Evolutionary conservation across 2,888 invertebrate genomes (phyloP).

Genomic region (Lochmaea capreae): DNA sequence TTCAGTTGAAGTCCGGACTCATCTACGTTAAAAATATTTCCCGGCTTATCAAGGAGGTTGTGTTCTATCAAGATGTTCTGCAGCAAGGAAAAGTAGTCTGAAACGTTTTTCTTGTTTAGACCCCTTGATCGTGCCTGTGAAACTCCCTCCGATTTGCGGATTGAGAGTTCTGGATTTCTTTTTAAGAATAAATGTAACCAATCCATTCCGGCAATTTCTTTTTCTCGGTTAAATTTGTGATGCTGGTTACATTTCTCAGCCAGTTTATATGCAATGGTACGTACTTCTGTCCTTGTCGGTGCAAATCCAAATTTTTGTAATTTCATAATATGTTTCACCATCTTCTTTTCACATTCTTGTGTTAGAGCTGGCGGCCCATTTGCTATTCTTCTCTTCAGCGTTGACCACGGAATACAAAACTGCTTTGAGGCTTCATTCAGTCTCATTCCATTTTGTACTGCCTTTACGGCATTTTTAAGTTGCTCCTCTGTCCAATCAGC

Average conservation of each 20-base stretch:
- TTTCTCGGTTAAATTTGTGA: slow-evolving; percentile 12
- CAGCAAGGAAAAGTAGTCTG: slow-evolving; percentile 14
- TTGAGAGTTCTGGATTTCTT: slow-evolving; percentile 10
- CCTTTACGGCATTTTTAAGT: slow-evolving; percentile 21
- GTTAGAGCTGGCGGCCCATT: not conserved
- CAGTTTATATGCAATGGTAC: slow-evolving; percentile 15
- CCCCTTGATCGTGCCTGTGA: slow-evolving; percentile 15
- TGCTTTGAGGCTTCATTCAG: slow-evolving; percentile 18
- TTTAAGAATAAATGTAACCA: slow-evolving; percentile 17
- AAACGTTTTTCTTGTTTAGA: slow-evolving; percentile 14
- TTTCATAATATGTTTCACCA: not conserved
- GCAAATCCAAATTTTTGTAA: not conserved
- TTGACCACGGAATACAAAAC: slow-evolving; percentile 11
- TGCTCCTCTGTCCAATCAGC: slow-evolving; percentile 15
- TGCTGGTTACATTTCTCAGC: slow-evolving; percentile 15
- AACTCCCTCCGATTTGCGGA: slow-evolving; percentile 22
- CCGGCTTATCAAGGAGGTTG: slow-evolving; percentile 27
- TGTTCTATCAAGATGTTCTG: slow-evolving; percentile 8
- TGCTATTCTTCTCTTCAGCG: slow-evolving; percentile 11
- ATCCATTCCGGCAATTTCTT: slow-evolving; percentile 13
- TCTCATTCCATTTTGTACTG: slow-evolving; percentile 19
- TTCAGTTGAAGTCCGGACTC: slow-evolving; percentile 34
- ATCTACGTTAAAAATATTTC: slow-evolving; percentile 31
- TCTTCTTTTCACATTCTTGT: slow-evolving; percentile 7
- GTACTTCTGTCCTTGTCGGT: not conserved